A percentile compares a stretch with the other conserved stretches of the same genome.
phyloP scores from a whole-genome alignment of 2,888 invertebrate species.

The Rotaria magnacalcarata region DNA sequence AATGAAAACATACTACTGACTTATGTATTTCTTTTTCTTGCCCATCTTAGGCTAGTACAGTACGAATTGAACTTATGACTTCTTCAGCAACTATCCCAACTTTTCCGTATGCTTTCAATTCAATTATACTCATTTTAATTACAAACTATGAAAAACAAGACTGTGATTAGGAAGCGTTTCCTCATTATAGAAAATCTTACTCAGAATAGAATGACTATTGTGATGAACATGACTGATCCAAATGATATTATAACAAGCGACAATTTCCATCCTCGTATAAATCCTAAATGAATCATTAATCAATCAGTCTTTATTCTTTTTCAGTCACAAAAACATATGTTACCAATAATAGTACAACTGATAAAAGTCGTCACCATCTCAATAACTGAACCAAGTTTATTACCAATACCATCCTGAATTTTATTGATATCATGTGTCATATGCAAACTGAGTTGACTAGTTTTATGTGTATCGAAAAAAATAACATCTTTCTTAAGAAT shows the following conservation, averaged over 20 bases:
- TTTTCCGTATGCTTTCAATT: slow-evolving; percentile 42
- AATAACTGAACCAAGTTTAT: slow-evolving; percentile 72
- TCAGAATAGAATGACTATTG: slow-evolving; percentile 14
- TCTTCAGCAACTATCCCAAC: neutral
- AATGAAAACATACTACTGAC: neutral
- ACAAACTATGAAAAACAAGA: neutral
- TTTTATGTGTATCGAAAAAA: slow-evolving; percentile 51
- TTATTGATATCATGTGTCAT: slow-evolving; percentile 51
- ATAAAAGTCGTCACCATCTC: slow-evolving; percentile 70
- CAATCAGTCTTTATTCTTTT: neutral
- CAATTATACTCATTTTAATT: neutral
- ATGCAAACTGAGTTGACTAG: slow-evolving; percentile 46
- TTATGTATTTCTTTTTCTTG: slow-evolving; percentile 37
- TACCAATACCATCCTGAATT: slow-evolving; percentile 77
- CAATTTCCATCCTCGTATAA: slow-evolving; percentile 63
- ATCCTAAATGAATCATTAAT: slow-evolving; percentile 54
- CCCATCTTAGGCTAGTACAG: slow-evolving; percentile 44
- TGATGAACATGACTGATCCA: slow-evolving; percentile 59
- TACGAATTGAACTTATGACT: slow-evolving; percentile 39
- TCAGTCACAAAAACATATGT: slow-evolving; percentile 57
- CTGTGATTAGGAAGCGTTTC: neutral
- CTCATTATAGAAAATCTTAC: neutral
- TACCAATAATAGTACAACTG: slow-evolving; percentile 66
- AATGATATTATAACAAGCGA: slow-evolving; percentile 63
- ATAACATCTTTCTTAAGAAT: slow-evolving; percentile 51